Percentiles rank a stretch among this genome's conserved stretches.
Conservation (phyloP, 2,797 vertebrate species). For the Gymnocypris eckloni region DNA sequence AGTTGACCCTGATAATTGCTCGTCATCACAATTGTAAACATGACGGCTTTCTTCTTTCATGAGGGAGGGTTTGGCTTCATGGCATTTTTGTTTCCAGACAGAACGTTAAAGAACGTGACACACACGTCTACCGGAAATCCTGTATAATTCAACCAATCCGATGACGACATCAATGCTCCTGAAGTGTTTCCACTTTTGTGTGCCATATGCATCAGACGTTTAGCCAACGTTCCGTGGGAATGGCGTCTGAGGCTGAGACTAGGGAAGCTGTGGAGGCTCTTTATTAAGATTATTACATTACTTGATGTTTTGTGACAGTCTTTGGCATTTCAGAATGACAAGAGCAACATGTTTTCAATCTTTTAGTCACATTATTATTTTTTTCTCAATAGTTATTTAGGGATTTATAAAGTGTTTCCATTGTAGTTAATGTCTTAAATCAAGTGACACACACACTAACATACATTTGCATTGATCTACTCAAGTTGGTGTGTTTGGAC, state of each 20-base stretch:
- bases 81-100: too few species aligned
- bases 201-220: too few species aligned
- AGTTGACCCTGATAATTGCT: too few species aligned
- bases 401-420: neutral
- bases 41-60: too few species aligned
- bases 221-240: too few species aligned
- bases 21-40: neutral
- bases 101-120: too few species aligned
- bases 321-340: neutral
- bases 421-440: neutral
- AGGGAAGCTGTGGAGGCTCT: neutral
- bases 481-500: neutral
- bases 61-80: too few species aligned
- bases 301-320: neutral
- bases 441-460: neutral
- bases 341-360: neutral
- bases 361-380: neutral
- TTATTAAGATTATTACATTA: neutral
- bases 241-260: neutral
- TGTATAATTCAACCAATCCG: too few species aligned
- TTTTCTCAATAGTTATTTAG: neutral
- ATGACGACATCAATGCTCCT: too few species aligned
- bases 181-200: too few species aligned
- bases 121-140: too few species aligned
- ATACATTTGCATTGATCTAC: neutral